Base-by-base conservation (phyloP, 1,140 invertebrate genomes). In the Aphelenchoides avenae region DNA sequence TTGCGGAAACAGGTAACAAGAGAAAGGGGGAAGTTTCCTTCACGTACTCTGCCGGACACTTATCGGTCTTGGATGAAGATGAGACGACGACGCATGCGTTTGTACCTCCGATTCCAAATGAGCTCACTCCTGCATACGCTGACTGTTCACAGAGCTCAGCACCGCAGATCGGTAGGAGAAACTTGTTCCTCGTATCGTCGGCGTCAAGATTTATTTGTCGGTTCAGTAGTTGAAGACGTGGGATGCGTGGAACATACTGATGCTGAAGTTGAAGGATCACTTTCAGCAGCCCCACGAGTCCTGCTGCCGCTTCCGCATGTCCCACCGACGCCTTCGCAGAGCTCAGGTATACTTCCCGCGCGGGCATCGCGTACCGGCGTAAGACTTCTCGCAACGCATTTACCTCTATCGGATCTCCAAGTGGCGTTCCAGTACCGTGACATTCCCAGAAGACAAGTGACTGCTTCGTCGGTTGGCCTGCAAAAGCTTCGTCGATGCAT, bases 361-460 rank as follows among this genome's bases (percentile, higher is more conserved):
- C 39, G 20, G 13, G 13, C n/a, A 3, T 51, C 48, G 18, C 20
- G 30, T 52, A 18, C 15, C 26, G 20, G 30, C 9, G 13, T 11
- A 68, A 31, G 7, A 66, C 57, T 39, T 55, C 41, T 2, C 59
- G 50, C 22, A 71, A 30, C 5, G 65, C 54, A 29, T 69, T 72
- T 7, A 68, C 30, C 31, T 71, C 68, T 18, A 71, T 72, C 20
- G 68, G 69, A 42, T 71, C 68, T 15, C 68, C 68, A 3, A 71
- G 40, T 7, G 59, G 20, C 18, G 68, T 71, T 3, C 68, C 66
- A 0, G 68, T 70, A 27, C 68, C 68, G 40, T 70, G 68, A 11
- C 64, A 64, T 48, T 70, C 68, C 68, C 68, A 70, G 29, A 47
- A 50, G 27, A 41, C 52, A 27, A 59, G 20, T 7, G 15, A n/a